These are phyloP conservation scores for Melangyna quadrimaculata DNA, from an alignment of 2,888 invertebrate species.

Conservation along the genomic window DNA sequence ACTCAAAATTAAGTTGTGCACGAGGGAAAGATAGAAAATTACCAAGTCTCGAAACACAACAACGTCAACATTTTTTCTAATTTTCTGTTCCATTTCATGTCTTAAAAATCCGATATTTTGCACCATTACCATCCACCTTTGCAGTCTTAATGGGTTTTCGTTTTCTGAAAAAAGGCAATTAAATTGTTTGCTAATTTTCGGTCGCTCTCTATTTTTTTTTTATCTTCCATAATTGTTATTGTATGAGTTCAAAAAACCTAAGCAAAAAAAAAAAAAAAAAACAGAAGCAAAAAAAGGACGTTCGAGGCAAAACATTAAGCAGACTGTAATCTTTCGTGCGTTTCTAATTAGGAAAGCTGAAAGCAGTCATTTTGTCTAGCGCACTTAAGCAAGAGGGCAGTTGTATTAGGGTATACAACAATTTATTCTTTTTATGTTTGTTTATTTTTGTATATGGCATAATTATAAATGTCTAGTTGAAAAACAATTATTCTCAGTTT, in stretches of 20 bases:
- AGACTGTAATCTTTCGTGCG: conserved; percentile 40
- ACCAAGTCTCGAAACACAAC: neutral
- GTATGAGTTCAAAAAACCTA: conserved; percentile 7
- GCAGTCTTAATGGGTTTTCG: neutral
- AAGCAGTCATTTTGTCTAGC: conserved; percentile 50
- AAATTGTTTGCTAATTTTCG: conserved; percentile 51
- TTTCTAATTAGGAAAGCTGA: conserved; percentile 53
- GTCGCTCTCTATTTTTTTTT: conserved; percentile 1
- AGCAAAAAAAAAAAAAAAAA: neutral
- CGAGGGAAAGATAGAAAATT: neutral
- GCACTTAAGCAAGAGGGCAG: neutral
- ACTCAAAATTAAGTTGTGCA: neutral
- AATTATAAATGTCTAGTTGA: conserved; percentile 63
- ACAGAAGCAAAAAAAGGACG: neutral
- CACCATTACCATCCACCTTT: neutral
- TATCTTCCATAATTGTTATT: conserved; percentile 23
- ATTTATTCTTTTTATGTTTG: neutral
- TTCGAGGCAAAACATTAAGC: conserved; percentile 15
- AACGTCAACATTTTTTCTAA: neutral
- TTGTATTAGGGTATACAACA: neutral
- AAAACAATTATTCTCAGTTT: conserved; percentile 53
- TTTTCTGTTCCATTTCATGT: conserved; percentile 7
- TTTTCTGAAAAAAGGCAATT: conserved; percentile 20
- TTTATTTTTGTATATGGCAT: conserved; percentile 41
- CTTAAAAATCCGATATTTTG: neutral